Evolutionary conservation across 2,797 vertebrate species (phyloP).

Genomic region (Scyliorhinus canicula): DNA sequence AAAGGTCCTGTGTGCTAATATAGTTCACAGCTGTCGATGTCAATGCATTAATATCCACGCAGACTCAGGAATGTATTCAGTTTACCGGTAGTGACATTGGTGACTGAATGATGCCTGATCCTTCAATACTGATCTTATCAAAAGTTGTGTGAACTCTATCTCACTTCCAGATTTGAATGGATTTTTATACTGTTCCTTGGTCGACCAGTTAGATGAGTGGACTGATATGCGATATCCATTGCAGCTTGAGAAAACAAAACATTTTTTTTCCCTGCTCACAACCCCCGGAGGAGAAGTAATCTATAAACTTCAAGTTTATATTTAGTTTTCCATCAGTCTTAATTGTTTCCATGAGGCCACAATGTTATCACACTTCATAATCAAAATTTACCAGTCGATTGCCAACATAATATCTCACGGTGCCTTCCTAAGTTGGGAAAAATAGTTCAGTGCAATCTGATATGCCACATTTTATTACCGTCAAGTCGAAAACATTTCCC

Average conservation of each 20-base stretch:
- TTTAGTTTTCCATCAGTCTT: neutral
- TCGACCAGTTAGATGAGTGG: neutral
- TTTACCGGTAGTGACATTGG: neutral
- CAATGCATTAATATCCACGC: neutral
- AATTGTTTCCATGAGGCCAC: neutral
- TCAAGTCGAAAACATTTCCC: neutral
- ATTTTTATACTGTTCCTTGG: neutral
- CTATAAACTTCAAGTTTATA: neutral
- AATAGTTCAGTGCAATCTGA: conserved; percentile 1
- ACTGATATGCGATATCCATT: neutral
- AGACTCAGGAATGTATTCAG: neutral
- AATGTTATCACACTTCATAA: conserved; percentile 3
- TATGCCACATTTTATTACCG: neutral
- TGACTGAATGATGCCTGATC: neutral
- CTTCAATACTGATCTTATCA: neutral
- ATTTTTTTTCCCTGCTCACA: neutral
- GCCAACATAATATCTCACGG: neutral
- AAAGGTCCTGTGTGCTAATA: neutral
- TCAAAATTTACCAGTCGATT: neutral
- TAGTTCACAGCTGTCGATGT: neutral
- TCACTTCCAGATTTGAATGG: neutral
- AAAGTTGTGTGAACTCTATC: neutral
- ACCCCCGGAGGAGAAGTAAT: neutral
- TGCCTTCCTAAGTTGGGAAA: neutral
- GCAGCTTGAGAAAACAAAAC: neutral